Evolutionary conservation across 2,113 vertebrate genomes (phyloP).

Genomic region (Poeciliopsis occidentalis): DNA sequence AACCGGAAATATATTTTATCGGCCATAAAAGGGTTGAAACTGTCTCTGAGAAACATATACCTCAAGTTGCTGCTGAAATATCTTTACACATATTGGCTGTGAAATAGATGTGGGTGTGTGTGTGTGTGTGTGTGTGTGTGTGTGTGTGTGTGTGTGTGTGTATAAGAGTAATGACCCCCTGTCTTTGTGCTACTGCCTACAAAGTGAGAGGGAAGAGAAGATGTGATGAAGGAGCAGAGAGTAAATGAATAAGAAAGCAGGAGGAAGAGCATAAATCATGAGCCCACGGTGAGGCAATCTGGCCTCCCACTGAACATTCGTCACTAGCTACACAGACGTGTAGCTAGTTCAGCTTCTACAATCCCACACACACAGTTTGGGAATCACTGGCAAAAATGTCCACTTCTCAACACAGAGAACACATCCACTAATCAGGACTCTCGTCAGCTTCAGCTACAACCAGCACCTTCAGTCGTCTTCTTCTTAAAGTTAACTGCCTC

Average conservation of each 20-base stretch:
- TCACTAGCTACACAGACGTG: constrained; percentile 51
- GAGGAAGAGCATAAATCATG: constrained; percentile 45
- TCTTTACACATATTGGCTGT: constrained; percentile 36
- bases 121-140: neutral
- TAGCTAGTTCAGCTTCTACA: constrained; percentile 29
- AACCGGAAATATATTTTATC: constrained; percentile 3
- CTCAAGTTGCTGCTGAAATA: constrained; percentile 17
- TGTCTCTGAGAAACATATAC: neutral
- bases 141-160: constrained; percentile 18
- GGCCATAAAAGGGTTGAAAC: constrained; percentile 38
- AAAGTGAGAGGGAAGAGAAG: constrained; percentile 39
- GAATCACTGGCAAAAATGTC: constrained; percentile 43
- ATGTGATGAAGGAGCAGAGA: constrained; percentile 27
- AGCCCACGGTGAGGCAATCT: constrained; percentile 52
- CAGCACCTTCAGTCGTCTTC: neutral
- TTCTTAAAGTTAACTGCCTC: neutral
- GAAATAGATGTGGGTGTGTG: constrained; percentile 38
- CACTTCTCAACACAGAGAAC: constrained; percentile 13
- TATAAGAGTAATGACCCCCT: constrained; percentile 59
- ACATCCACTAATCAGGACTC: constrained; percentile 1
- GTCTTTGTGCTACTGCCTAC: constrained; percentile 54
- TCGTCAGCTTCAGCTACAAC: constrained; percentile 1
- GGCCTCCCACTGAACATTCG: constrained; percentile 57
- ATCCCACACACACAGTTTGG: constrained; percentile 41
- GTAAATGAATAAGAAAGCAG: constrained; percentile 51